Evolutionary conservation across 2,888 invertebrate genomes (phyloP).

Genomic region (Eumerus sabulonum): DNA sequence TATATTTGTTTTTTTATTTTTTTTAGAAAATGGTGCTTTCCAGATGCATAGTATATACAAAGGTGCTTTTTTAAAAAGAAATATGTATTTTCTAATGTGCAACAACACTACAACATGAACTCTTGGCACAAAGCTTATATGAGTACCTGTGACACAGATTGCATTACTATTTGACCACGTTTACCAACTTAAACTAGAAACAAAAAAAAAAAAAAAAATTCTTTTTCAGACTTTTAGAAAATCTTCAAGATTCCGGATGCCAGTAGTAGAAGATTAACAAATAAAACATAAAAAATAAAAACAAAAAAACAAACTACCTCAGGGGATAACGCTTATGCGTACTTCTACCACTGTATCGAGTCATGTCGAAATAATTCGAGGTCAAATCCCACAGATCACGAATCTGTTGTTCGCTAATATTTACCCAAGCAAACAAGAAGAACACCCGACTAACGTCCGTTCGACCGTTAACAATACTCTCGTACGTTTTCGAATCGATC

Average conservation of each 20-base stretch:
- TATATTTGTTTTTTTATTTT: too few relatives aligned
- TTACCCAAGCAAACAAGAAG: conserved; percentile 78
- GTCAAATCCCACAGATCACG: conserved; percentile 78
- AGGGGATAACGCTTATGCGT: conserved; percentile 54
- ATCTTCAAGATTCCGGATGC: conserved; percentile 21
- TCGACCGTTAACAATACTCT: conserved; percentile 71
- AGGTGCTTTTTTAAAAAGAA: too few relatives aligned
- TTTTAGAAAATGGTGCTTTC: too few relatives aligned
- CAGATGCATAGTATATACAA: too few relatives aligned
- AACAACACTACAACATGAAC: too few relatives aligned
- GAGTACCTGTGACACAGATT: too few relatives aligned
- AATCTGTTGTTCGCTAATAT: conserved; percentile 78
- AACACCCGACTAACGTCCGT: conserved; percentile 72
- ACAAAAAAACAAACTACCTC: conserved; percentile 47
- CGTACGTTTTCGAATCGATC: conserved; percentile 70
- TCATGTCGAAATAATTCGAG: conserved; percentile 46
- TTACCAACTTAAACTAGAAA: too few relatives aligned
- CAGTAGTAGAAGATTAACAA: conserved; percentile 5
- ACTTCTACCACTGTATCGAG: conserved; percentile 41
- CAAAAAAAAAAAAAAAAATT: too few relatives aligned
- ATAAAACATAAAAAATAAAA: conserved; percentile 1
- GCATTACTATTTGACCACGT: too few relatives aligned
- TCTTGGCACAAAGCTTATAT: too few relatives aligned
- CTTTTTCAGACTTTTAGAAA: too few relatives aligned
- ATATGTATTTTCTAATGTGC: too few relatives aligned